phyloP scores from a whole-genome alignment of 1,140 invertebrate species.

The Calephelis nemesis region DNA sequence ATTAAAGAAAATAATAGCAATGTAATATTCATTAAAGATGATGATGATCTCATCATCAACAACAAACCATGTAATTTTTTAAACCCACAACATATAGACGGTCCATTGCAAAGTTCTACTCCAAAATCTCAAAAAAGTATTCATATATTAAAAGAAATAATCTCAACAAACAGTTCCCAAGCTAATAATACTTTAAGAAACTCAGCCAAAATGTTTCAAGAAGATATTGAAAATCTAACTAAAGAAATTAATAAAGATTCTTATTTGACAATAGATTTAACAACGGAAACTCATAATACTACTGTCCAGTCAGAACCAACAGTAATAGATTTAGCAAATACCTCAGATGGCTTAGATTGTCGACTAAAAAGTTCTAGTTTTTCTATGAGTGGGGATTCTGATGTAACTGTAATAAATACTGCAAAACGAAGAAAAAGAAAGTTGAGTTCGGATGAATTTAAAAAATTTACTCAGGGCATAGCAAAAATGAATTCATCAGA shows the following conservation, averaged over 20 bases:
- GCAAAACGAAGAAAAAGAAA: constrained; percentile 30
- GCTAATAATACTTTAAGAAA: background rate
- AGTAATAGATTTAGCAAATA: constrained; percentile 56
- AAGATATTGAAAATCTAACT: constrained; percentile 44
- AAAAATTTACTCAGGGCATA: constrained; percentile 52
- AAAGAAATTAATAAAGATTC: constrained; percentile 57
- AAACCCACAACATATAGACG: constrained; percentile 21
- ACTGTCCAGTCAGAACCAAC: constrained; percentile 29
- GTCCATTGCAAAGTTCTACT: constrained; percentile 45
- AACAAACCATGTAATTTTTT: constrained; percentile 28
- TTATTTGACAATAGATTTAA: constrained; percentile 63
- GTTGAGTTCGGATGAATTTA: constrained; percentile 37
- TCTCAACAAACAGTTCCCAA: constrained; percentile 18
- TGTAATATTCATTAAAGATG: constrained; percentile 29
- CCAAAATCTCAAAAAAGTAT: constrained; percentile 33
- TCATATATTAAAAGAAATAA: constrained; percentile 19
- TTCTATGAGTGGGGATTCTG: constrained; percentile 60
- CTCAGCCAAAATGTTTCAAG: constrained; percentile 33
- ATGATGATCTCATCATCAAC: constrained; percentile 39
- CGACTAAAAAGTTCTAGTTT: constrained; percentile 36
- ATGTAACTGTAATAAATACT: constrained; percentile 51
- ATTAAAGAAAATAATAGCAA: constrained; percentile 4
- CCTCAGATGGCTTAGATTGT: constrained; percentile 35
- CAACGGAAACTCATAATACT: constrained; percentile 40
- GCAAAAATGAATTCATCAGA: constrained; percentile 49